Percentiles rank a stretch among this genome's conserved stretches.
Conservation (phyloP, 2,113 vertebrate genomes). For the Bufo bufo region DNA sequence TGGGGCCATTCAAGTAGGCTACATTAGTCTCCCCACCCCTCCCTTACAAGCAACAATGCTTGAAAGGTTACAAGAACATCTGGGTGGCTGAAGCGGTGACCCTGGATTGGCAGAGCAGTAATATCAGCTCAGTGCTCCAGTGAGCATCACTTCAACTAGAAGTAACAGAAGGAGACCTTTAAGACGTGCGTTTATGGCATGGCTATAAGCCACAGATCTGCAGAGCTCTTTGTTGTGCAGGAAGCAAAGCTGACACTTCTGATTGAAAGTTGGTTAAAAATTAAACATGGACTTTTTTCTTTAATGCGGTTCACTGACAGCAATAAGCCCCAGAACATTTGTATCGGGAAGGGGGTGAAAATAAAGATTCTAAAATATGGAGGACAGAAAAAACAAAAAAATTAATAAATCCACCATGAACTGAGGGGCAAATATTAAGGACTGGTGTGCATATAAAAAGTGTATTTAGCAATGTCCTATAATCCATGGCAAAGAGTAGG, state of each 20-base stretch:
- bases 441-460: no score
- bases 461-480: no score
- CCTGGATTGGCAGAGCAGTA: background rate
- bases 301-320: background rate
- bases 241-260: slow-evolving; percentile 23
- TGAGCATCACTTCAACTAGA: slow-evolving; percentile 21
- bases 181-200: slow-evolving; percentile 22
- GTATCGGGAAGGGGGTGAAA: no score
- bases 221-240: slow-evolving; percentile 3
- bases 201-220: slow-evolving; percentile 3
- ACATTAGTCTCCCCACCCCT: background rate
- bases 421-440: no score
- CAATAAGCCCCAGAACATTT: background rate
- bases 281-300: background rate
- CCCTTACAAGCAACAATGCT: background rate
- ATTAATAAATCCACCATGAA: no score
- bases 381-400: no score
- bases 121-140: slow-evolving; percentile 1
- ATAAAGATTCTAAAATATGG: no score
- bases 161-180: slow-evolving; percentile 28
- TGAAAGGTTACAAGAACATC: slow-evolving; percentile 24
- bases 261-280: slow-evolving; percentile 37
- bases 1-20: background rate
- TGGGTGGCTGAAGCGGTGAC: slow-evolving; percentile 22
- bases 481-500: no score